A percentile compares a stretch with the other conserved stretches of the same genome.
Evolutionary conservation across 2,113 vertebrate genomes (phyloP).

Genomic region (Pongo pygmaeus): DNA sequence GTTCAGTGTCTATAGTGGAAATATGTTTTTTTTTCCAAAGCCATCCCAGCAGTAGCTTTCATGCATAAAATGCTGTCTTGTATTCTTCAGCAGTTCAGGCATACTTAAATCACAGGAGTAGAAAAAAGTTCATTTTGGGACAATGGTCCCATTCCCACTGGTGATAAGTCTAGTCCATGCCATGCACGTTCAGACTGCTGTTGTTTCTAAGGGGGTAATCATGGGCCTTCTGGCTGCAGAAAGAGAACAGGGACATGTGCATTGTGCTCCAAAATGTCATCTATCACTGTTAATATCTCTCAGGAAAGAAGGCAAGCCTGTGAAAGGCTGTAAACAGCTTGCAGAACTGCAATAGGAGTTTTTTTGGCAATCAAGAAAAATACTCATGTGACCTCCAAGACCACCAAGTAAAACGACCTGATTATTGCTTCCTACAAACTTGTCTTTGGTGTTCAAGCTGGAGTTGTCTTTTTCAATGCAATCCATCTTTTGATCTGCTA

Average conservation of each 20-base stretch:
- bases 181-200: not conserved
- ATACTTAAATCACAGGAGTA: not conserved
- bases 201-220: not conserved
- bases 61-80: conserved; percentile 16
- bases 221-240: not conserved
- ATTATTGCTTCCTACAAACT: not conserved
- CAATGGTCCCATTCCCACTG: not conserved
- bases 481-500: not conserved
- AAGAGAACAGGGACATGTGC: not conserved
- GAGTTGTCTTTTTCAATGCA: not conserved
- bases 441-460: not conserved
- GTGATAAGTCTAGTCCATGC: not conserved
- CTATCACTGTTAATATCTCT: not conserved
- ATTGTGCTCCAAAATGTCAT: not conserved
- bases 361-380: conserved; percentile 29
- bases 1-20: conserved; percentile 3
- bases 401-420: not conserved
- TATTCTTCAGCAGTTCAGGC: not conserved
- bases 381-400: conserved; percentile 6
- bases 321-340: not conserved
- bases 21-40: not conserved
- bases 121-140: not conserved
- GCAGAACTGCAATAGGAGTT: not conserved
- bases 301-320: not conserved
- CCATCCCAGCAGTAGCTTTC: not conserved